phyloP scores from a whole-genome alignment of 2,888 invertebrate genomes.

The Pseudococcus longispinus region DNA sequence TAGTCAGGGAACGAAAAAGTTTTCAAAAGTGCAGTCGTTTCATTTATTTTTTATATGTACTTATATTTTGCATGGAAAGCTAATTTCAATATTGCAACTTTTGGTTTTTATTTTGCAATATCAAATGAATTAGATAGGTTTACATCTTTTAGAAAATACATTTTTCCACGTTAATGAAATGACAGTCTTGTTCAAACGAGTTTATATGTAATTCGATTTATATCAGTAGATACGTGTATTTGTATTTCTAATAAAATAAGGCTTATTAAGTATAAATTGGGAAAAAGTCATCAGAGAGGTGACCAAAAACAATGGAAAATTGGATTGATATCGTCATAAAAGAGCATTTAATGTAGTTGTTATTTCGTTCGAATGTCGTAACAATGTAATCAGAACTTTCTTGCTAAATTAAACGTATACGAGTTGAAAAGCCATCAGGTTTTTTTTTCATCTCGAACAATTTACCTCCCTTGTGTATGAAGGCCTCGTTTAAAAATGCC shows the following conservation, averaged over 20 bases:
- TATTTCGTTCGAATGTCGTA: not conserved
- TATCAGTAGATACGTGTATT: no score
- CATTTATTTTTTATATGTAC: not conserved
- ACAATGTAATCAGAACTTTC: not conserved
- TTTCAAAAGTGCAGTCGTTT: not conserved
- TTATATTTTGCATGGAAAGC: not conserved
- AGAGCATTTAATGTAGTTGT: not conserved
- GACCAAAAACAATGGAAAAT: not conserved
- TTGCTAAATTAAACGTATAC: not conserved
- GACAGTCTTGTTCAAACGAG: not conserved
- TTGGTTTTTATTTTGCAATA: not conserved
- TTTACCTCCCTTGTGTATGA: no score
- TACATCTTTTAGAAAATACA: not conserved
- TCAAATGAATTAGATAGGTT: not conserved
- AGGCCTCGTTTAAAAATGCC: no score
- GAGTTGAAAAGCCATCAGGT: no score
- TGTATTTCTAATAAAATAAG: no score
- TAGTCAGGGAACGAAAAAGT: not conserved
- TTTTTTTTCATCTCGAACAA: no score
- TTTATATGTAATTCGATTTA: no score
- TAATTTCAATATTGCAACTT: not conserved
- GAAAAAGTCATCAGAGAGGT: no score
- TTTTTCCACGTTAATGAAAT: not conserved
- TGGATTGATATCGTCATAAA: not conserved
- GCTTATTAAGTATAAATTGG: no score